Percentiles rank a stretch among this genome's conserved stretches.
phyloP scores from a whole-genome alignment of 2,113 vertebrate species.

The Eolophus roseicapilla region DNA sequence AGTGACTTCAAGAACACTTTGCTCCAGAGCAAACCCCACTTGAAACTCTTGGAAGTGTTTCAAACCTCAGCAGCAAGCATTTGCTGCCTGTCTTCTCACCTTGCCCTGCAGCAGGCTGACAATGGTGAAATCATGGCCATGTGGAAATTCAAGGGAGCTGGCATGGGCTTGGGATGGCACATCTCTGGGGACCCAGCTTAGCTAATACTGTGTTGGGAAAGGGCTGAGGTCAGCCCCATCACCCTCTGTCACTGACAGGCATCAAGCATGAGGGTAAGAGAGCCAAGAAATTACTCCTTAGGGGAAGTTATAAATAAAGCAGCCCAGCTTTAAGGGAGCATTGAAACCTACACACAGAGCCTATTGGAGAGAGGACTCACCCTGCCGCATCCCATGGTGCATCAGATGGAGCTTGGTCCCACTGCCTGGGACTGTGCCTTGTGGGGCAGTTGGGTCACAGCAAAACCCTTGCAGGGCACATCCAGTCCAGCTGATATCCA shows the following conservation, averaged over 20 bases:
- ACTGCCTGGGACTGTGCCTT: background rate
- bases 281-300: background rate
- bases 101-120: background rate
- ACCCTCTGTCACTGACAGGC: background rate
- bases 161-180: background rate
- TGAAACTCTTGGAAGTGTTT: background rate
- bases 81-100: background rate
- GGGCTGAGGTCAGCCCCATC: background rate
- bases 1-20: background rate
- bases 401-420: rapidly evolving
- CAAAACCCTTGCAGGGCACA: background rate
- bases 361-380: background rate
- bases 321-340: background rate
- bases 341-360: background rate
- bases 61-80: rapidly evolving
- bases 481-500: background rate
- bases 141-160: background rate
- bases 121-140: background rate
- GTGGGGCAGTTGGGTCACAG: background rate
- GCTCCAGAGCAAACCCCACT: background rate
- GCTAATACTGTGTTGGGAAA: background rate
- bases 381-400: rapidly evolving
- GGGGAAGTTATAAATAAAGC: background rate
- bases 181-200: background rate
- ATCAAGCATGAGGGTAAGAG: background rate